Base-by-base conservation (phyloP, 1,140 invertebrate genomes). In the Mizuhopecten yessoensis region DNA sequence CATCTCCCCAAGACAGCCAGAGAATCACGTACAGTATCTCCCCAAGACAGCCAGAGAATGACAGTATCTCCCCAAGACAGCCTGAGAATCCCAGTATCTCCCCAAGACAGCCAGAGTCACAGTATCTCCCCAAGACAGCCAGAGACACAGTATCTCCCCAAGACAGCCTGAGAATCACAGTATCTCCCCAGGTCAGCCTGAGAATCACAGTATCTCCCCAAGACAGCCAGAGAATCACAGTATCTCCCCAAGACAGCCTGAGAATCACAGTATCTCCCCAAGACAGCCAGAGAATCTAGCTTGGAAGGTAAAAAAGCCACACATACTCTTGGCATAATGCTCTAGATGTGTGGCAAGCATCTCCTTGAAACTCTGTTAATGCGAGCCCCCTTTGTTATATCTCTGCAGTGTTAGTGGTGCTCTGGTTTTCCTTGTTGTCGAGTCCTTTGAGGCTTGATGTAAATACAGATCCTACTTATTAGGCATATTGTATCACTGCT, bases 241-340 rank as follows among this genome's bases (percentile, higher is more conserved):
- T 45, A 45, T 45, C 42, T 45, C 42, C 17, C 2, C n/a, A 29
- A 75, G n/a, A 75, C 57, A 75, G 57, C 20, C 15, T 29, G 23
- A 75, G n/a, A 29, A 75, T 75, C n/a, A n/a, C 0, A 17, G 42
- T 45, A 45, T 45, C 42, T 45, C 42, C 17, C 2, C n/a, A 29
- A 75, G n/a, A 75, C 57, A 75, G 57, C 20, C 15, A 75, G 23
- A 75, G n/a, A 29, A 75, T 75, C n/a, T n/a, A 75, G 57, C n/a
- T 75, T 75, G 57, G 29, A 75, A 75, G 57, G 57, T 75, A 29
- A 75, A 75, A 29, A 75, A 75, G 57, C 57, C 15, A 75, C 57
- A 75, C 57, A n/a, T n/a, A 75, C 57, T 75, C 57, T 75, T 75
- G 57, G 57, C 57, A 45, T 45, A 9, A 45, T 29, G 57, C 23